Percentiles rank a stretch among this genome's conserved stretches.
phyloP scores from a whole-genome alignment of 30 jellyfish, hydroid and myxozoan species.

The Chironex yamaguchii region DNA sequence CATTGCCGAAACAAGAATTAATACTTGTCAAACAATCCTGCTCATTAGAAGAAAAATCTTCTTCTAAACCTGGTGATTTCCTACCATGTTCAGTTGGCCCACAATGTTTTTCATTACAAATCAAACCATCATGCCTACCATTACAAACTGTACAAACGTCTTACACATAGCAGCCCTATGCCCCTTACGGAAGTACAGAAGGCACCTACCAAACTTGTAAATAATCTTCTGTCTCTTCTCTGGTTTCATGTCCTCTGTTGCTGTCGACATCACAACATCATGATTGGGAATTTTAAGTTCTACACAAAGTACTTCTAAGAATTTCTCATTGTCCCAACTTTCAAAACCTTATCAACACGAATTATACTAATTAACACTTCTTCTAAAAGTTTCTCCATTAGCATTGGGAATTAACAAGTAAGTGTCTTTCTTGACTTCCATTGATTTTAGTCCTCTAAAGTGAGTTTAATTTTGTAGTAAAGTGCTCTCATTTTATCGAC shows the following conservation, averaged over 20 bases:
- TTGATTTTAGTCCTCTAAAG: slow-evolving; percentile 7
- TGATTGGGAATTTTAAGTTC: not conserved
- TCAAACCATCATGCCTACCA: not conserved
- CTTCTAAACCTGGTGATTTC: too few species aligned
- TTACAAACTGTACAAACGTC: not conserved
- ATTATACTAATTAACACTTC: not conserved
- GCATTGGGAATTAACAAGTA: not conserved
- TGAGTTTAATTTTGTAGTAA: too few species aligned
- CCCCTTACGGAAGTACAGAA: not conserved
- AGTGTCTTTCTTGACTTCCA: not conserved
- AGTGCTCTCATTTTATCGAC: too few species aligned
- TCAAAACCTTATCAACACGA: not conserved
- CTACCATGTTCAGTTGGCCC: too few species aligned
- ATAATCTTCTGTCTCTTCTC: not conserved
- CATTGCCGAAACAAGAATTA: too few species aligned
- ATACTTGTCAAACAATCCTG: too few species aligned
- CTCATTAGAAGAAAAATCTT: too few species aligned
- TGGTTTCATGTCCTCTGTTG: not conserved
- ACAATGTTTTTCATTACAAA: too few species aligned
- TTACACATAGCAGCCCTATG: slow-evolving; percentile 16
- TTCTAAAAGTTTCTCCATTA: slow-evolving; percentile 7
- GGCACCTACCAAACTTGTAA: slow-evolving; percentile 16
- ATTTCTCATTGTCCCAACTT: not conserved
- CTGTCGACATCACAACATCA: not conserved
- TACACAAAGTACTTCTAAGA: not conserved